A percentile compares a stretch with the other conserved stretches of the same genome.
Evolutionary conservation across 2,888 invertebrate species (phyloP).

Genomic region (Agrotis exclamationis): DNA sequence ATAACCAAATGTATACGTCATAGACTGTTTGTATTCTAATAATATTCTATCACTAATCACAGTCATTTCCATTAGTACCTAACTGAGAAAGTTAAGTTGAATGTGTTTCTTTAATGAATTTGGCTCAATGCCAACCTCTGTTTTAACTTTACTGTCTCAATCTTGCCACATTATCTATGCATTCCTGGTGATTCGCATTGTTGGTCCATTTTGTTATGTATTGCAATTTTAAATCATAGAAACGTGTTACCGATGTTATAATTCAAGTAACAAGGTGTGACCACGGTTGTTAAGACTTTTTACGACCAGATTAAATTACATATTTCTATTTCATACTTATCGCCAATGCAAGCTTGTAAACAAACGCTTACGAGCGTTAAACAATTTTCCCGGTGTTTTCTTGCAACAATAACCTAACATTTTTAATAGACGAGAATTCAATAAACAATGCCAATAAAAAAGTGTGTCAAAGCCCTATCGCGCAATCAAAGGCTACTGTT

Average conservation of each 20-base stretch:
- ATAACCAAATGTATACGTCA: conserved; percentile 10
- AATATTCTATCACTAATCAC: conserved; percentile 15
- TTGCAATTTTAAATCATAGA: conserved; percentile 11
- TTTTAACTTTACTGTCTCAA: conserved; percentile 26
- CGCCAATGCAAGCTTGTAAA: conserved; percentile 7
- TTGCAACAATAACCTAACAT: conserved; percentile 7
- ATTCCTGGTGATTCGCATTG: not conserved
- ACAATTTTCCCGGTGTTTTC: conserved; percentile 10
- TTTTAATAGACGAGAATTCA: conserved; percentile 31
- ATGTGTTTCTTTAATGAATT: conserved; percentile 30
- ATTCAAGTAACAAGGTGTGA: conserved; percentile 5
- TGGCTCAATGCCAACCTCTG: conserved; percentile 25
- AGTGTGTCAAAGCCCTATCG: conserved; percentile 34
- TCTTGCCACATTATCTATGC: conserved; percentile 7
- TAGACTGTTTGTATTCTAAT: conserved; percentile 9
- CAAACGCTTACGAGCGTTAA: not conserved
- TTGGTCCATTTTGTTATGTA: no score
- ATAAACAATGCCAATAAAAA: conserved; percentile 53
- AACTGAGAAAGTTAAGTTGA: conserved; percentile 6
- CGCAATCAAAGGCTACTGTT: conserved; percentile 50
- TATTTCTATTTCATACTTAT: conserved; percentile 18
- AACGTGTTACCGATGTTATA: not conserved
- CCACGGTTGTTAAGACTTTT: conserved; percentile 18
- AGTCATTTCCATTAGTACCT: conserved; percentile 7
- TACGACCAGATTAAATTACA: conserved; percentile 16